Evolutionary conservation across 1,140 invertebrate genomes (phyloP), one percentile per base, ranked within the genome.

Genomic region (Drosophila athabasca): DNA sequence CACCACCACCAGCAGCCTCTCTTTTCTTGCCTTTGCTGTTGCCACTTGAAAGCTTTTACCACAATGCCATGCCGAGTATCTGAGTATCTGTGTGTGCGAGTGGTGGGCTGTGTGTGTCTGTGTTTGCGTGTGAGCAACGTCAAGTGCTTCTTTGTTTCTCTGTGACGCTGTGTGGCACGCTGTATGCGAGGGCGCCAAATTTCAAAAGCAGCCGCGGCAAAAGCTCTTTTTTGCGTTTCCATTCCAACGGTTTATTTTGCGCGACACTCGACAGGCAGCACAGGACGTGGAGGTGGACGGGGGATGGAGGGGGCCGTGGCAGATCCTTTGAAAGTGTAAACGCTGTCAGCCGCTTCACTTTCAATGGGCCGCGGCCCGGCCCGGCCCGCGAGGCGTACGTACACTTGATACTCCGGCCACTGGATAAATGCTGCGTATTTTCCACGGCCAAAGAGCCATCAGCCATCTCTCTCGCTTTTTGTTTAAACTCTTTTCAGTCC

Each of bases 31-130:
- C 66, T 73, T 73, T 74, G 81, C 45, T 80, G 65, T 51, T 88
- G 83, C 19, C 72, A 88, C 83, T 88, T 88, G 83, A 88, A 88
- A 88, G 83, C 83, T 88, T 88, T 88, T 87, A 88, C 79, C 79
- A 83, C 84, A 88, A 83, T 87, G 67, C 50, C 44, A 39, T 39
- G 5, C 35, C 35, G 35, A 55, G 57, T 74, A 13, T 75, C 17
- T 19, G 35, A 55, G 57, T 74, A 13, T 75, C 17, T 19, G 70
- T 74, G 51, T 46, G 29, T 55, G 39, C 52, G 24, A 60, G 26
- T 62, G 55, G 44, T 39, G 29, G 24, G 57, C 44, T 46, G 35
- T 68, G 31, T 74, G 53, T 53, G 57, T 62, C 58, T 48, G 59
- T 64, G 50, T 55, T 59, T 72, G 57, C 61, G 57, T 67, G 46